Conservation (phyloP, 2,113 vertebrate genomes). For the Casuarius casuarius region DNA sequence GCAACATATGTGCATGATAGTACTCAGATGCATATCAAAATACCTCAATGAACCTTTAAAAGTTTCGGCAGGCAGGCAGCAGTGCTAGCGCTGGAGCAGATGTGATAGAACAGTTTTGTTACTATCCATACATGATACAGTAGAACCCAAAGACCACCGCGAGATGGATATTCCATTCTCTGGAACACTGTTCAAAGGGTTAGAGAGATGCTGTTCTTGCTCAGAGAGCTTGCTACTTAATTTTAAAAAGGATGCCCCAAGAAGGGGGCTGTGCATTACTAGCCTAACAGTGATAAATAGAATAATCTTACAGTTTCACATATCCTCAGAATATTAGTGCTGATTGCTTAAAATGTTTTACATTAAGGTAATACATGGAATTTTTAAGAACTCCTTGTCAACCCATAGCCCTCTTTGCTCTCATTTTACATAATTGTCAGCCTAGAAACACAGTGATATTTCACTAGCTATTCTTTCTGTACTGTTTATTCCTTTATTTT, state of each 20-base stretch:
- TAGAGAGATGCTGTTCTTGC: not conserved
- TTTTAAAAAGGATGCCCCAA: not conserved
- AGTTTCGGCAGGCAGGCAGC: not conserved
- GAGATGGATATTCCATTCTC: not conserved
- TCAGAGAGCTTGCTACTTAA: not conserved
- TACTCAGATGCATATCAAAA: not conserved
- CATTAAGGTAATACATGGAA: not conserved
- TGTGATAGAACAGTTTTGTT: not conserved
- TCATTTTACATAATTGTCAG: not conserved
- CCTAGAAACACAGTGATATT: not conserved
- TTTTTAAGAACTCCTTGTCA: not conserved
- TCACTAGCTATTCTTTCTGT: not conserved
- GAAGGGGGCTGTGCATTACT: fast-evolving
- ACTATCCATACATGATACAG: not conserved
- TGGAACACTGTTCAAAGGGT: not conserved
- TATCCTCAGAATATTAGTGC: not conserved
- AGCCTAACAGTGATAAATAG: not conserved
- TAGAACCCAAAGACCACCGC: not conserved
- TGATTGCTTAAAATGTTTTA: not conserved
- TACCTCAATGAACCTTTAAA: not conserved
- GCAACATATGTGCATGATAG: not conserved
- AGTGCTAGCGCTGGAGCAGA: not conserved
- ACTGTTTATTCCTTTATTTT: not conserved
- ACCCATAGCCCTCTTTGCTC: not conserved
- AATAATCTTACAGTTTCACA: not conserved